Conservation (phyloP, 2,888 invertebrate species). For the Xestia c-nigrum region DNA sequence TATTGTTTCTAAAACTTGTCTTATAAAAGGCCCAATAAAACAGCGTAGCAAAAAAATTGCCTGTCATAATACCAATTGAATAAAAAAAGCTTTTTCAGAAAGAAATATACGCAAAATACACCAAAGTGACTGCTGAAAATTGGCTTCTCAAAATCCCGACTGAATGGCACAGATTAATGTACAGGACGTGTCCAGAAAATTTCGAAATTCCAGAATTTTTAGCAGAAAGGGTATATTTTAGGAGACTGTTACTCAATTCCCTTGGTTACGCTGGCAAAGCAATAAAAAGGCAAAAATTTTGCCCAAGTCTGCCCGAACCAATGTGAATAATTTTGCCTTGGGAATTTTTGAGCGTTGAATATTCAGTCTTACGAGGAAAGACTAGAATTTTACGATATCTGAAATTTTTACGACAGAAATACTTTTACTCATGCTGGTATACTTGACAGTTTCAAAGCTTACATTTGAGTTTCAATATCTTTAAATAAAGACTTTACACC, state of each 20-base stretch:
- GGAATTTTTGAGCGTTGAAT: constrained; percentile 48
- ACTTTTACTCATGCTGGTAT: neutral
- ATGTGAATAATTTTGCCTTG: constrained; percentile 41
- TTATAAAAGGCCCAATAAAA: constrained; percentile 25
- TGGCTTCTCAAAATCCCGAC: constrained; percentile 9
- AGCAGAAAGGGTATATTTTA: constrained; percentile 42
- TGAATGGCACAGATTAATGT: constrained; percentile 51
- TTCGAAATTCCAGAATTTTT: constrained; percentile 38
- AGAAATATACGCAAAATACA: constrained; percentile 27
- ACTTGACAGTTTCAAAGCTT: neutral
- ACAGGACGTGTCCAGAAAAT: constrained; percentile 45
- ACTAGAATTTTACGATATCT: constrained; percentile 31
- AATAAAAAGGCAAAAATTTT: constrained; percentile 57
- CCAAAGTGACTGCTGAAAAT: constrained; percentile 18
- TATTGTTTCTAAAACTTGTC: constrained; percentile 31
- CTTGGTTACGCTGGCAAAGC: constrained; percentile 31
- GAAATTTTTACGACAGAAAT: constrained; percentile 1
- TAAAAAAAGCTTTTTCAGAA: neutral
- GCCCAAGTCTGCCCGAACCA: constrained; percentile 16
- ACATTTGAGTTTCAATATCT: neutral
- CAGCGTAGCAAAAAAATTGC: constrained; percentile 34
- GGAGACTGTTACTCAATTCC: constrained; percentile 48
- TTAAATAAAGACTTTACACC: neutral
- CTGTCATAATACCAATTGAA: constrained; percentile 32
- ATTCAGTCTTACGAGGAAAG: constrained; percentile 20